Conservation (phyloP, 2,113 vertebrate species). For the Phalacrocorax brasilianus region DNA sequence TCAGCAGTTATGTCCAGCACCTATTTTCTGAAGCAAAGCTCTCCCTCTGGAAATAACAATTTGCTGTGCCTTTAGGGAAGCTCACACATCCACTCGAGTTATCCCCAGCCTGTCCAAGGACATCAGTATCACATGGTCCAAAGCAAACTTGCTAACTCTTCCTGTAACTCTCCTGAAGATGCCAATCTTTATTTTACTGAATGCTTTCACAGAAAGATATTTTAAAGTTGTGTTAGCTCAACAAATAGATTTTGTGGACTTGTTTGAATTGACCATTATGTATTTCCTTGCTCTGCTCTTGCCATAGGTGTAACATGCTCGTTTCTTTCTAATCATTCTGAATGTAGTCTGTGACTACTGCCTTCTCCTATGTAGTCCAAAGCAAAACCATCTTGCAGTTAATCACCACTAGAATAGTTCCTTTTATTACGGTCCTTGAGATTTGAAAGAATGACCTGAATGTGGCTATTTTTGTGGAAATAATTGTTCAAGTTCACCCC, state of each 20-base stretch:
- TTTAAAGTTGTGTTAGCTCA: neutral
- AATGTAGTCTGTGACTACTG: neutral
- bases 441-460: neutral
- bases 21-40: neutral
- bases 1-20: neutral
- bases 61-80: neutral
- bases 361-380: neutral
- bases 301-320: neutral
- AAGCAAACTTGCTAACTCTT: slow-evolving; percentile 6
- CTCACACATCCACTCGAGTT: neutral
- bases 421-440: neutral
- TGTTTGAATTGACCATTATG: neutral
- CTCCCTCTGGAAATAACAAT: neutral
- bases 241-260: neutral
- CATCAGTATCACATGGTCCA: neutral
- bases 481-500: neutral
- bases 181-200: neutral
- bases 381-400: neutral
- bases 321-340: neutral
- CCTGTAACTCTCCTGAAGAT: neutral
- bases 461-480: neutral
- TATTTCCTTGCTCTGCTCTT: neutral
- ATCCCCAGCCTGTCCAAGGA: neutral
- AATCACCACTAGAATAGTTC: neutral
- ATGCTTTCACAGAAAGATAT: neutral